Evolutionary conservation across 2,888 invertebrate genomes (phyloP).

Genomic region (Trisateles emortualis): DNA sequence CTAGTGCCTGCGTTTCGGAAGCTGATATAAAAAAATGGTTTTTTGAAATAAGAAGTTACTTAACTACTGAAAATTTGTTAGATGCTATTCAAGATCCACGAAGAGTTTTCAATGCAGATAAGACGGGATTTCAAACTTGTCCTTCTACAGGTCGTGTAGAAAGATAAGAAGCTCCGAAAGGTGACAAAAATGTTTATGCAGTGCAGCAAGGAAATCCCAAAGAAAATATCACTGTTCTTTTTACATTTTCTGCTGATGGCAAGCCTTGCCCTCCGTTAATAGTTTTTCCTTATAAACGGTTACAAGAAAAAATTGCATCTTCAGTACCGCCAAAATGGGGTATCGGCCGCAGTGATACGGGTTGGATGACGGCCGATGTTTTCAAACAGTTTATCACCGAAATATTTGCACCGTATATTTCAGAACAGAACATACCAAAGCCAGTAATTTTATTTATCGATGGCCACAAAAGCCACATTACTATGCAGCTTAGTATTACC

Average conservation of each 20-base stretch:
- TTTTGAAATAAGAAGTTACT: constrained; percentile 35
- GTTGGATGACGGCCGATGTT: constrained; percentile 38
- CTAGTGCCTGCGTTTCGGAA: too few species aligned
- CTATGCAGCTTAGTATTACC: constrained; percentile 30
- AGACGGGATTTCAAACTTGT: constrained; percentile 25
- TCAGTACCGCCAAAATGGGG: constrained; percentile 37
- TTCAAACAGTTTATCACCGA: constrained; percentile 35
- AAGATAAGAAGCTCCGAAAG: constrained; percentile 21
- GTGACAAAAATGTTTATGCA: constrained; percentile 22
- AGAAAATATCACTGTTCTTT: constrained; percentile 16
- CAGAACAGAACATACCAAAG: constrained; percentile 26
- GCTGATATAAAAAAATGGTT: constrained; percentile 42
- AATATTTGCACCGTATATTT: constrained; percentile 33
- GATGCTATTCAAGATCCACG: constrained; percentile 37
- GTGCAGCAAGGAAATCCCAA: constrained; percentile 18
- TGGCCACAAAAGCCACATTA: constrained; percentile 42
- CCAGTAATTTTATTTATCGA: constrained; percentile 40
- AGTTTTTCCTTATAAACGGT: constrained; percentile 43
- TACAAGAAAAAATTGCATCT: constrained; percentile 27
- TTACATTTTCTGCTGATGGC: constrained; percentile 30
- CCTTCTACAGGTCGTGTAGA: too few species aligned
- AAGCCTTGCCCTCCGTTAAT: constrained; percentile 38
- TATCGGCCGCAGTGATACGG: constrained; percentile 38
- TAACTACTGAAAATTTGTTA: constrained; percentile 39
- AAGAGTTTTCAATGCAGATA: constrained; percentile 36